These are phyloP conservation scores for Antheraea mylitta DNA, from an alignment of 1,140 invertebrate species.

Conservation along the genomic window DNA sequence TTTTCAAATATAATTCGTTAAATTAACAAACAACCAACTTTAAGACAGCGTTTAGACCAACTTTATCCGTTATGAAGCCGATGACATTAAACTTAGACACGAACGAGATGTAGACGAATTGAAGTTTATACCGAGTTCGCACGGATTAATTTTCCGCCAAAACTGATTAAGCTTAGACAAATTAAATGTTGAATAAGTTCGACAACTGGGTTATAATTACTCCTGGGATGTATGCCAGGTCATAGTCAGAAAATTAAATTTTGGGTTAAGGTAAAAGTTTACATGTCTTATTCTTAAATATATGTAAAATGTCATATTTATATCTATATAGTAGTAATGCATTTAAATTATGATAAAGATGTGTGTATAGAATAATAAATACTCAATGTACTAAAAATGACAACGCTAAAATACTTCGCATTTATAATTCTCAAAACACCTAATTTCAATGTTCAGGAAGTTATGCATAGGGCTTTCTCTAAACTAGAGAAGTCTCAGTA, in stretches of 20 bases:
- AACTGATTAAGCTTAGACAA: constrained; percentile 7
- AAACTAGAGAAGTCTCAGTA: too few relatives aligned
- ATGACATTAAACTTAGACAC: constrained; percentile 18
- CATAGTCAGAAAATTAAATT: constrained; percentile 24
- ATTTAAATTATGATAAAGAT: too few relatives aligned
- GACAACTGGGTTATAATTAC: constrained; percentile 19
- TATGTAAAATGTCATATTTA: too few relatives aligned
- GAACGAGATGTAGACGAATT: constrained; percentile 15
- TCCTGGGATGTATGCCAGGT: constrained; percentile 16
- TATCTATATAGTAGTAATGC: too few relatives aligned
- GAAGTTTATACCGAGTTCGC: constrained; percentile 5
- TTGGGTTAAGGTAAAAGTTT: constrained; percentile 11
- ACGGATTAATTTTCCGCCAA: constrained; percentile 9
- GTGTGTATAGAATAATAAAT: too few relatives aligned
- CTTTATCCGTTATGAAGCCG: constrained; percentile 8
- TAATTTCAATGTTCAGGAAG: too few relatives aligned
- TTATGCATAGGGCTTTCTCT: too few relatives aligned
- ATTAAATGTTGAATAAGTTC: constrained; percentile 5
- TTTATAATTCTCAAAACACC: too few relatives aligned
- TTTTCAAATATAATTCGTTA: constrained; percentile 14
- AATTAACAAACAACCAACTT: constrained; percentile 17
- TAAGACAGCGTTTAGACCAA: constrained; percentile 5
- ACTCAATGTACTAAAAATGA: too few relatives aligned
- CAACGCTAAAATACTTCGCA: too few relatives aligned
- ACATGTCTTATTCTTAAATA: background rate